Percentiles rank a stretch among this genome's conserved stretches.
Conservation (phyloP, 2,888 invertebrate species). For the Agrochola circellaris region DNA sequence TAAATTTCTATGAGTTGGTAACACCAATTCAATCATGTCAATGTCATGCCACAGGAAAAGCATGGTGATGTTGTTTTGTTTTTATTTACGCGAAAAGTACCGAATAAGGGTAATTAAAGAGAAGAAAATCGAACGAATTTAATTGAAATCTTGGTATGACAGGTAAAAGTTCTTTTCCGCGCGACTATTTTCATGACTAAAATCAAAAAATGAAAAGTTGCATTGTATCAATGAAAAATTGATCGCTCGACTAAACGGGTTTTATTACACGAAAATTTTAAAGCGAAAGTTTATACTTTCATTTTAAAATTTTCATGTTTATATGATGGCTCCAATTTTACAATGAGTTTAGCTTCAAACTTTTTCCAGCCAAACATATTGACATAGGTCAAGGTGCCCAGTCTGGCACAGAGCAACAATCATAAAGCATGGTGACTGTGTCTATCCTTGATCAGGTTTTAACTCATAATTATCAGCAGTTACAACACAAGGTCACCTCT, state of each 20-base stretch:
- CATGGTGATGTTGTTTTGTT: background rate
- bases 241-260: background rate
- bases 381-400: background rate
- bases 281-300: background rate
- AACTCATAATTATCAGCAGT: background rate
- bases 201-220: background rate
- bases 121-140: background rate
- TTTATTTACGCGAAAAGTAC: background rate
- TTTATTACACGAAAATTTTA: no score
- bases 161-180: background rate
- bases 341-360: background rate
- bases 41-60: background rate
- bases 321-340: background rate
- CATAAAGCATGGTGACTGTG: background rate
- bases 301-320: no score
- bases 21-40: background rate
- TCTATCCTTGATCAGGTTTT: background rate
- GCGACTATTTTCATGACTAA: background rate
- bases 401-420: background rate
- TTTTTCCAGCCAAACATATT: background rate
- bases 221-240: background rate
- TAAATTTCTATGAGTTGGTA: constrained; percentile 15
- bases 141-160: background rate
- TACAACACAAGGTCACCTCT: background rate
- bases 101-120: background rate